phyloP scores from a whole-genome alignment of 2,888 invertebrate genomes.

The Halictus ligatus region DNA sequence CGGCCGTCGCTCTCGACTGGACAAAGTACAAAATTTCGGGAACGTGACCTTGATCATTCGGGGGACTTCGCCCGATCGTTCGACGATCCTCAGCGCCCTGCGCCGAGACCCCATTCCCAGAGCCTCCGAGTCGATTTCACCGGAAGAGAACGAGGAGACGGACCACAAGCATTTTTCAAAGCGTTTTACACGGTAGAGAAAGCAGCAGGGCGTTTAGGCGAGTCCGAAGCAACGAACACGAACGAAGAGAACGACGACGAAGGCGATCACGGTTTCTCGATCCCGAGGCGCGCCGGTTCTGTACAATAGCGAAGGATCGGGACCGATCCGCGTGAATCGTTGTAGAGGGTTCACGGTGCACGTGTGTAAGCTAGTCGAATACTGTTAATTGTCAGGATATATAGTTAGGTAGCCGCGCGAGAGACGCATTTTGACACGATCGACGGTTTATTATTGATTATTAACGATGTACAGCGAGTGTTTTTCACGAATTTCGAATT shows the following conservation, averaged over 20 bases:
- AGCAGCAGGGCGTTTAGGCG: not conserved
- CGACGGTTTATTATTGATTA: constrained; percentile 67
- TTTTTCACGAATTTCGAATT: constrained; percentile 62
- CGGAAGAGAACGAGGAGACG: not conserved
- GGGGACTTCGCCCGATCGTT: not conserved
- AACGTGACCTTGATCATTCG: not conserved
- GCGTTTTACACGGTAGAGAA: constrained; percentile 31
- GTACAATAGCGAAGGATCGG: constrained; percentile 41
- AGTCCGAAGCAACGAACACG: not conserved
- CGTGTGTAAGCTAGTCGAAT: constrained; percentile 25
- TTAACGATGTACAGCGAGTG: constrained; percentile 64
- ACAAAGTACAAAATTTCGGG: constrained; percentile 50
- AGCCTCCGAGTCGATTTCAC: constrained; percentile 7
- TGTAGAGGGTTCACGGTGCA: constrained; percentile 50
- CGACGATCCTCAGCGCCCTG: not conserved
- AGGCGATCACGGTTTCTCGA: not conserved
- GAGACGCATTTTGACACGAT: constrained; percentile 78
- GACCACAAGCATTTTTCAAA: constrained; percentile 36
- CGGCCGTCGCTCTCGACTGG: not conserved
- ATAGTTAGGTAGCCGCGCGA: constrained; percentile 63
- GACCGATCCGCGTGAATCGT: not conserved
- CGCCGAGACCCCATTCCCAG: too few relatives aligned
- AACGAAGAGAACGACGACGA: not conserved
- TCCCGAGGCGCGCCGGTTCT: constrained; percentile 12
- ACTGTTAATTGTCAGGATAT: constrained; percentile 36